A percentile compares a stretch with the other conserved stretches of the same genome.
phyloP scores from a whole-genome alignment of 1,140 invertebrate genomes.

The Octopus sinensis region DNA sequence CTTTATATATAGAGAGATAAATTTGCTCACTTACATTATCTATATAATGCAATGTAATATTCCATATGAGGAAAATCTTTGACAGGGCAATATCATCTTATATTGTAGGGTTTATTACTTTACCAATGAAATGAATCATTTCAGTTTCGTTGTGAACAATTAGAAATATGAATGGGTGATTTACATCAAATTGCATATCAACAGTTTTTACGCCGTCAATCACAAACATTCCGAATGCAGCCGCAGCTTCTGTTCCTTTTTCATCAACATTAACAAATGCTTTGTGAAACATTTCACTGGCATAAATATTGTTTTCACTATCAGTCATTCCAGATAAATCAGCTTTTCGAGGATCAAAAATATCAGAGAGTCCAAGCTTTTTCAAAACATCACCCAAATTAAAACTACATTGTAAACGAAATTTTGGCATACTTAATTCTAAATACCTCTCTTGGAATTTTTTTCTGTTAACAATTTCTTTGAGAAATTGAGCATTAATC shows the following conservation, averaged over 20 bases:
- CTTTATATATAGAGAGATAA: no score
- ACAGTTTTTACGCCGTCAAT: not conserved
- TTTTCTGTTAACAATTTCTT: conserved; percentile 17
- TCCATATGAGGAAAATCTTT: no score
- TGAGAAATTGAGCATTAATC: conserved; percentile 22
- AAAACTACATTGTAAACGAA: conserved; percentile 40
- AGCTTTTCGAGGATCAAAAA: conserved; percentile 30
- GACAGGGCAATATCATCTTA: not conserved
- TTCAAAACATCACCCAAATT: conserved; percentile 53
- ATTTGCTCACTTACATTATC: no score
- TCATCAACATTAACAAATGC: conserved; percentile 62
- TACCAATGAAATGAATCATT: conserved; percentile 69
- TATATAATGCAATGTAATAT: no score
- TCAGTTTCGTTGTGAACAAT: conserved; percentile 65
- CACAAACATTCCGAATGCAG: conserved; percentile 28
- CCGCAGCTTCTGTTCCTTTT: conserved; percentile 45
- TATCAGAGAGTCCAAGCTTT: conserved; percentile 29
- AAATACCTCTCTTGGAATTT: conserved; percentile 21
- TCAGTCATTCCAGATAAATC: conserved; percentile 42
- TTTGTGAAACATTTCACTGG: conserved; percentile 58
- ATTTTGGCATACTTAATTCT: conserved; percentile 46
- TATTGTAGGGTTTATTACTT: conserved; percentile 23
- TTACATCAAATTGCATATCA: conserved; percentile 63
- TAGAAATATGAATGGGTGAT: conserved; percentile 73
- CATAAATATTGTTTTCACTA: conserved; percentile 23